Evolutionary conservation across 2,797 vertebrate species (phyloP).

Genomic region (Cryptoblepharus egeriae): DNA sequence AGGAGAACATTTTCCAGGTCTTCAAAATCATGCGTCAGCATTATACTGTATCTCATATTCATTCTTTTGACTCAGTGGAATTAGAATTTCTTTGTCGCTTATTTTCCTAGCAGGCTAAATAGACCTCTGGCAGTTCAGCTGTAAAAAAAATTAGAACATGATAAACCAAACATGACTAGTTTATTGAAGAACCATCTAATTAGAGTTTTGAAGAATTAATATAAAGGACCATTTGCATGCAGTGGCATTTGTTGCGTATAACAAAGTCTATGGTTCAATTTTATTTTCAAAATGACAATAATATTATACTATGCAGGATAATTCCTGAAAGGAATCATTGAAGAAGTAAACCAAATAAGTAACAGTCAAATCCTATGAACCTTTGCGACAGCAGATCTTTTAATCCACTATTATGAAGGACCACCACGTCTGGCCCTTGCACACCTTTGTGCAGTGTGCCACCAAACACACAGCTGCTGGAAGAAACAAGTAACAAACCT

Average conservation of each 20-base stretch:
- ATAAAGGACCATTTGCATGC: not conserved
- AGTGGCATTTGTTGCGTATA: not conserved
- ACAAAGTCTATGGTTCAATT: not conserved
- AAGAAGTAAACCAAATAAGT: too few relatives aligned
- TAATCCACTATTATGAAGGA: too few relatives aligned
- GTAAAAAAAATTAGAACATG: not conserved
- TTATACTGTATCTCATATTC: not conserved
- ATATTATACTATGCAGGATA: not conserved
- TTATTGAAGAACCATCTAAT: not conserved
- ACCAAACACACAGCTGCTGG: too few relatives aligned
- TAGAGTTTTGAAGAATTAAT: not conserved
- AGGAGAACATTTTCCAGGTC: not conserved
- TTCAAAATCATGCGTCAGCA: slow-evolving; percentile 2
- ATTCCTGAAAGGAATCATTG: not conserved
- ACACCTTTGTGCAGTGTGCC: too few relatives aligned
- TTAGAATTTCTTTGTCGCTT: not conserved
- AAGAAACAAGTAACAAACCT: too few relatives aligned
- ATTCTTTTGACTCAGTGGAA: not conserved
- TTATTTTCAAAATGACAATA: not conserved
- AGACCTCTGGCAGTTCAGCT: not conserved
- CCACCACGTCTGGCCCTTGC: too few relatives aligned
- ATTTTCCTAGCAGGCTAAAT: not conserved
- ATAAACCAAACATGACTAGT: not conserved
- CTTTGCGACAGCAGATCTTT: too few relatives aligned
- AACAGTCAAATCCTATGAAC: too few relatives aligned